These are phyloP conservation scores for Fringilla coelebs DNA, from an alignment of 2,797 vertebrate genomes.

Conservation along the genomic window DNA sequence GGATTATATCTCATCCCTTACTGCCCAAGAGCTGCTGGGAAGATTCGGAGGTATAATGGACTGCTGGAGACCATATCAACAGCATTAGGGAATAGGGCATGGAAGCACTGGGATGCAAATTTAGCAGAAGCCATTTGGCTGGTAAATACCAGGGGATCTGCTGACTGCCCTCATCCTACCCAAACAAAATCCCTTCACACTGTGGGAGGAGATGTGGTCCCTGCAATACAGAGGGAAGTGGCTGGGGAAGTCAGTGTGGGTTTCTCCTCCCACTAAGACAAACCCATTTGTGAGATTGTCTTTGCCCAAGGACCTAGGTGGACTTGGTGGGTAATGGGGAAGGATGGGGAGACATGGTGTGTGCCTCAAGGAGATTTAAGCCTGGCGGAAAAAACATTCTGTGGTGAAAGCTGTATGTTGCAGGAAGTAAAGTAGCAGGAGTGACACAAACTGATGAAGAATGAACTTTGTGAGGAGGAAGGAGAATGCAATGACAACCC, in stretches of 20 bases:
- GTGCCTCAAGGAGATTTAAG: not conserved
- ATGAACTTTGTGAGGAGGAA: not conserved
- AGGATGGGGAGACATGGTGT: not conserved
- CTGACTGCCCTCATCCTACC: not conserved
- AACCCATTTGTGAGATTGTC: not conserved
- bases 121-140: not conserved
- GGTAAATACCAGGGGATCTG: not conserved
- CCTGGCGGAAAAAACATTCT: not conserved
- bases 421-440: not conserved
- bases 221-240: not conserved
- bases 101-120: not conserved
- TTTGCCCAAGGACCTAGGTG: not conserved
- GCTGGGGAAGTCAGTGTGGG: not conserved
- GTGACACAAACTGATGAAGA: not conserved
- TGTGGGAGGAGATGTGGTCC: accelerated
- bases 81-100: not conserved
- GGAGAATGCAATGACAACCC: not conserved
- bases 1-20: not conserved
- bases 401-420: not conserved
- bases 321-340: not conserved
- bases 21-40: not conserved
- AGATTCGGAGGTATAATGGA: not conserved
- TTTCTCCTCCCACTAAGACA: not conserved
- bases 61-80: not conserved
- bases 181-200: not conserved